A percentile compares a stretch with the other conserved stretches of the same genome.
Conservation (phyloP, 2,888 invertebrate genomes). For the Disparrhopalites patrizii region DNA sequence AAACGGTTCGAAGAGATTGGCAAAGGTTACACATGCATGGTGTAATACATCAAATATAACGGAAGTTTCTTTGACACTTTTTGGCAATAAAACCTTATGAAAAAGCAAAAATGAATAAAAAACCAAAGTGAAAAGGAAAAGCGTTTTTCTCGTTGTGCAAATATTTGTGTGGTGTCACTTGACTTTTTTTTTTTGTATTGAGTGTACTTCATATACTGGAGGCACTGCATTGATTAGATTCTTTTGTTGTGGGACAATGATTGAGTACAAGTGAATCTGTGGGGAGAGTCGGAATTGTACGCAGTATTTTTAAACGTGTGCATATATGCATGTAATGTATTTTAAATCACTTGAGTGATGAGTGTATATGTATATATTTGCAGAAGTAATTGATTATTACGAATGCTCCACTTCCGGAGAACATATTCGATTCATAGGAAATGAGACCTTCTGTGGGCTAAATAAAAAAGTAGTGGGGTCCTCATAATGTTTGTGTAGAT, state of each 20-base stretch:
- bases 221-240: neutral
- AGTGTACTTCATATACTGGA: neutral
- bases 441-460: too few species aligned
- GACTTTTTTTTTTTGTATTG: neutral
- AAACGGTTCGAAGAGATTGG: neutral
- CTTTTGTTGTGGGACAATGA: conserved; percentile 6
- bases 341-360: too few species aligned
- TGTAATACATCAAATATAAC: neutral
- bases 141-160: neutral
- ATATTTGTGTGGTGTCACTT: too few species aligned
- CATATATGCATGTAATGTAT: too few species aligned
- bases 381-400: too few species aligned
- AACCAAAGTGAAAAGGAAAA: too few species aligned
- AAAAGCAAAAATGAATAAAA: too few species aligned
- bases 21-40: neutral
- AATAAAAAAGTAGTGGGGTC: too few species aligned
- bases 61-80: neutral
- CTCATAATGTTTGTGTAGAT: too few species aligned
- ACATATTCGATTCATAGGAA: too few species aligned
- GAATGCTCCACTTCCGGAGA: too few species aligned
- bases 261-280: conserved; percentile 9
- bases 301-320: neutral
- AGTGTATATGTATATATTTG: too few species aligned
- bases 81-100: neutral
- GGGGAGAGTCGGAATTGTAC: neutral